These are phyloP conservation scores for Eupeodes corollae DNA, from an alignment of 1,140 invertebrate genomes.

Conservation along the genomic window DNA sequence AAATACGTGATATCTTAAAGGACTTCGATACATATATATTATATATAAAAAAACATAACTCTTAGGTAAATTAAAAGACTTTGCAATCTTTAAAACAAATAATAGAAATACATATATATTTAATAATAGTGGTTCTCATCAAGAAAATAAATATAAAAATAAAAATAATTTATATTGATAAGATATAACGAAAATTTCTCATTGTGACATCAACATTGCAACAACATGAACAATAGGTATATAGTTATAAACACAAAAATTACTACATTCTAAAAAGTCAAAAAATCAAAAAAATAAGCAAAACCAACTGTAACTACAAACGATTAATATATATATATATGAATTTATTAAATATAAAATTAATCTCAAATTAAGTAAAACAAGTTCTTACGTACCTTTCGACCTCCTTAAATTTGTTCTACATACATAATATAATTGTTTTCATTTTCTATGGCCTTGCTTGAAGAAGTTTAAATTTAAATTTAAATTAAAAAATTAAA, in stretches of 20 bases:
- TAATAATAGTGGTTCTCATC: constrained; percentile 20
- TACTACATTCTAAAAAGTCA: constrained; percentile 9
- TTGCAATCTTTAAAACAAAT: constrained; percentile 7
- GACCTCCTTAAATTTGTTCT: no score
- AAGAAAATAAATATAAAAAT: constrained; percentile 22
- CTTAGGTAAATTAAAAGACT: constrained; percentile 1
- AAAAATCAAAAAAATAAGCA: constrained; percentile 13
- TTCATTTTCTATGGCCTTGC: no score
- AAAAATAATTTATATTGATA: no score
- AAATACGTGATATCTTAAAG: constrained; percentile 39
- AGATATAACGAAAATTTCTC: not conserved
- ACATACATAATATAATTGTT: no score
- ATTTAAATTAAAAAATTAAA: not conserved
- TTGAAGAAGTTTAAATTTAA: no score
- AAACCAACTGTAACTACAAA: not conserved
- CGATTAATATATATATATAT: not conserved
- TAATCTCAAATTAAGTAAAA: no score
- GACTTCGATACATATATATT: constrained; percentile 37
- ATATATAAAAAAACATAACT: constrained; percentile 20
- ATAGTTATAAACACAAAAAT: constrained; percentile 6
- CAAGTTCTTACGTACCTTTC: no score
- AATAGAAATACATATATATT: constrained; percentile 10
- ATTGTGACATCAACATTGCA: constrained; percentile 8
- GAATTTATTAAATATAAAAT: no score
- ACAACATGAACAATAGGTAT: constrained; percentile 18